These are phyloP conservation scores for Gerris buenoi DNA, from an alignment of 1,140 invertebrate species.

Conservation along the genomic window DNA sequence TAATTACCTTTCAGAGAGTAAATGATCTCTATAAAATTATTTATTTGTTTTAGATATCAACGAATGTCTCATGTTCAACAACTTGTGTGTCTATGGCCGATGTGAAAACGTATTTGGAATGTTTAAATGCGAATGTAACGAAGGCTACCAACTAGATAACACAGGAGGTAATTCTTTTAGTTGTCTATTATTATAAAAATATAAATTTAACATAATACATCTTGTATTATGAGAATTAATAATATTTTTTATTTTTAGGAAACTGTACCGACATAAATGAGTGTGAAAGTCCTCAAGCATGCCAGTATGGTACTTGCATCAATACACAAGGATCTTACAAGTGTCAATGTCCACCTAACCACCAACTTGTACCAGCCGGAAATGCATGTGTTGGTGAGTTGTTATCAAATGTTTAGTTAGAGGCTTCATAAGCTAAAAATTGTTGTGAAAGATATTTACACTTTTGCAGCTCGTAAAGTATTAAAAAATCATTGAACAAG, in stretches of 20 bases:
- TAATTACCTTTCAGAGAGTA: no score
- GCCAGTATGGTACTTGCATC: constrained; percentile 39
- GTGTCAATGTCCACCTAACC: constrained; percentile 38
- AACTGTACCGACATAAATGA: constrained; percentile 44
- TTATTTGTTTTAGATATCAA: constrained; percentile 53
- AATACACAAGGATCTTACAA: constrained; percentile 41
- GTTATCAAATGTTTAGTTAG: neutral
- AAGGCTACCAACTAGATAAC: constrained; percentile 64
- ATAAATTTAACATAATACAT: no score
- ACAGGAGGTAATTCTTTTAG: constrained; percentile 50
- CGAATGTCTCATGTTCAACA: constrained; percentile 76
- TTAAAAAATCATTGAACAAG: no score
- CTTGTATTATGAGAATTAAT: no score
- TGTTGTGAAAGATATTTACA: no score
- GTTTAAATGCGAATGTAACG: constrained; percentile 70
- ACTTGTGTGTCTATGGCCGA: constrained; percentile 68
- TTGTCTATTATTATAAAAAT: no score
- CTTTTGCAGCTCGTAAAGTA: no score
- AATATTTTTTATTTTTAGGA: constrained; percentile 24
- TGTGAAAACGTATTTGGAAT: constrained; percentile 81
- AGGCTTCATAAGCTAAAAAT: no score
- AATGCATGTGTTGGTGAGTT: constrained; percentile 52
- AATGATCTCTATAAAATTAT: neutral
- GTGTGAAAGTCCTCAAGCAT: constrained; percentile 41
- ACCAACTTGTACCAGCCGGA: constrained; percentile 44